phyloP scores from a whole-genome alignment of 2,113 vertebrate species.

The Candoia aspera region DNA sequence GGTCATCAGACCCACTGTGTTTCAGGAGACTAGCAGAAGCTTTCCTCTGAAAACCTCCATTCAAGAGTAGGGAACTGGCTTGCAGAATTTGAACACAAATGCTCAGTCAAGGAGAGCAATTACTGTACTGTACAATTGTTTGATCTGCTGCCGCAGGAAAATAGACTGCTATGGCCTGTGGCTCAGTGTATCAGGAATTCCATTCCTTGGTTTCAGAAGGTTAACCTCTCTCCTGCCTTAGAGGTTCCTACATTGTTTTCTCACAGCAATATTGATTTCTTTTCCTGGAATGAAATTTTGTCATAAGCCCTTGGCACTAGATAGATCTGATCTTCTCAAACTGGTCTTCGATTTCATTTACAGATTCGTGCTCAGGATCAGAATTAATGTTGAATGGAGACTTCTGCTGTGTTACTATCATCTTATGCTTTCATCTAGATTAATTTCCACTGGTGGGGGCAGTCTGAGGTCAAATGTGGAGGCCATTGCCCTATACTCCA shows the following conservation, averaged over 20 bases:
- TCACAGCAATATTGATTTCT: background rate
- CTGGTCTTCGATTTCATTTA: background rate
- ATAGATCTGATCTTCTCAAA: background rate
- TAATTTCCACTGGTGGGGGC: background rate
- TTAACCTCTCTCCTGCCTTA: background rate
- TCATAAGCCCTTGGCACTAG: background rate
- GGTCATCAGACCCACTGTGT: too few species aligned
- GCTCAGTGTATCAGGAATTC: background rate
- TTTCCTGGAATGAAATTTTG: background rate
- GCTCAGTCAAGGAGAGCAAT: background rate
- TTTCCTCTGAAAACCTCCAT: too few species aligned
- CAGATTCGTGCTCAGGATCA: background rate
- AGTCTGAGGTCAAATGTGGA: background rate
- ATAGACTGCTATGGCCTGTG: background rate
- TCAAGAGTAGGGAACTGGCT: too few species aligned
- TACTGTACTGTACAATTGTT: background rate
- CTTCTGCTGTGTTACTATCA: background rate
- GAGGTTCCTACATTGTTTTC: background rate
- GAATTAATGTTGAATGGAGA: background rate
- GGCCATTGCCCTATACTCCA: background rate
- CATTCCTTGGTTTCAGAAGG: background rate
- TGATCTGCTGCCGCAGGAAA: background rate
- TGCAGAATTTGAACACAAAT: background rate
- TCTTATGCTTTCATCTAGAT: background rate
- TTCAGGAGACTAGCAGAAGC: too few species aligned